Evolutionary conservation across 2,113 vertebrate genomes (phyloP).

Genomic region (Hippotragus niger): DNA sequence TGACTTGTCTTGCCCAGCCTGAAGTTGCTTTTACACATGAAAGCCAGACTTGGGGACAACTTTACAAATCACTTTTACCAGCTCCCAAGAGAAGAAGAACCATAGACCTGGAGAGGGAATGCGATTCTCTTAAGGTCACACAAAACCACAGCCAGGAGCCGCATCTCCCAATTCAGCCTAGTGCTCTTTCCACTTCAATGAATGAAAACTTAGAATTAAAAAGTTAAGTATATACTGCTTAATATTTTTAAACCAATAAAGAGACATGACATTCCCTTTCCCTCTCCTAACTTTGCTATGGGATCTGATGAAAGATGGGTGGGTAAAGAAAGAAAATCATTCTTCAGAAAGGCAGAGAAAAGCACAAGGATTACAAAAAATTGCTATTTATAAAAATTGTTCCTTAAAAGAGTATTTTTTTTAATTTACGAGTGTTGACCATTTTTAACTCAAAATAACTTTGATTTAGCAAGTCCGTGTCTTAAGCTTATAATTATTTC

Average conservation of each 20-base stretch:
- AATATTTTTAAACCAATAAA: neutral
- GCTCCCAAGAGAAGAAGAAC: neutral
- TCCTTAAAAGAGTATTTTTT: constrained; percentile 32
- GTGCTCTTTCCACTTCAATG: neutral
- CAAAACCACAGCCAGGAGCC: neutral
- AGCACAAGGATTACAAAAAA: constrained; percentile 38
- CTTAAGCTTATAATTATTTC: constrained; percentile 39
- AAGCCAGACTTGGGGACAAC: neutral
- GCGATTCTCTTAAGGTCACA: neutral
- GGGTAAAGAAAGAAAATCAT: neutral
- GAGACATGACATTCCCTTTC: neutral
- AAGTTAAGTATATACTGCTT: neutral
- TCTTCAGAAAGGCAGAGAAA: constrained; percentile 25
- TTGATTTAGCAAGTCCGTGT: neutral
- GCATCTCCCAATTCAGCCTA: neutral
- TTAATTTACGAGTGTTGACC: constrained; percentile 8
- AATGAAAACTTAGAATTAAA: constrained; percentile 30
- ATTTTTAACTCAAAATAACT: constrained; percentile 37
- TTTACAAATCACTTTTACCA: neutral
- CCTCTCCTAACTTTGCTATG: neutral
- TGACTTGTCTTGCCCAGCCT: neutral
- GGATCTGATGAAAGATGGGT: neutral
- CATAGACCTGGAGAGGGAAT: neutral
- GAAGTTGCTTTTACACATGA: neutral
- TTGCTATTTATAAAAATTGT: constrained; percentile 1